Evolutionary conservation across 2,113 vertebrate genomes (phyloP), one percentile per base, ranked within the genome.

Genomic region (Nematolebias whitei): DNA sequence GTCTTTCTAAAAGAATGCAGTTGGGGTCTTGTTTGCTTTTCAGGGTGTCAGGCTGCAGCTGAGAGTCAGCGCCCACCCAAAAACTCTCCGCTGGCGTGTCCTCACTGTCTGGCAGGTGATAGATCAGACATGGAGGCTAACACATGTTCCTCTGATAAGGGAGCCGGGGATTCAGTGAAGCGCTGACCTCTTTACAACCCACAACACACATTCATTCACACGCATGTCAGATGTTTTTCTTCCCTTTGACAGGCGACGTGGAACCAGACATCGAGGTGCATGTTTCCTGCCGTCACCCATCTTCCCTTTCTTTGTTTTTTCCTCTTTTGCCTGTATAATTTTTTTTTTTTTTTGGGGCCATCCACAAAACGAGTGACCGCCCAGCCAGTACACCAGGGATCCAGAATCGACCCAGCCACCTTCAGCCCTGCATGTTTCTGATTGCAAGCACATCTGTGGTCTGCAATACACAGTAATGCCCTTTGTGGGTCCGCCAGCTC

Each of bases 61-160:
- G 76, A 80, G 68, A 73, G 67, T 76, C 72, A 56, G 59, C 22
- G 80, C 76, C 80, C 85, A 88, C 89, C 88, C 79, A 81, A 72
- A 63, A 71, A 32, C 76, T 82, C 75, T 52, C 43, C 49, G 12
- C 45, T 64, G 78, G 68, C 76, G 76, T 82, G 83, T 91, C 79
- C 81, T 84, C 88, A 73, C 83, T 73, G 87, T 82, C 86, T 87
- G 82, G 82, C 88, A 90, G 88, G 87, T 89, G 89, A 87, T 82
- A 78, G 80, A 86, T 87, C 84, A 81, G 82, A 87, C 84, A 84
- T 68, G 68, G 81, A 77, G 74, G 44, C 62, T 48, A 86, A 87
- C 88, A 87, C 73, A 71, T 89, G 87, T 90, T 88, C 68, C 68
- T 84, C 73, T 66, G 44, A 84, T 78, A 79, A 80, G 47, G 77